phyloP scores from a whole-genome alignment of 2,888 invertebrate species.

The Trisateles emortualis region DNA sequence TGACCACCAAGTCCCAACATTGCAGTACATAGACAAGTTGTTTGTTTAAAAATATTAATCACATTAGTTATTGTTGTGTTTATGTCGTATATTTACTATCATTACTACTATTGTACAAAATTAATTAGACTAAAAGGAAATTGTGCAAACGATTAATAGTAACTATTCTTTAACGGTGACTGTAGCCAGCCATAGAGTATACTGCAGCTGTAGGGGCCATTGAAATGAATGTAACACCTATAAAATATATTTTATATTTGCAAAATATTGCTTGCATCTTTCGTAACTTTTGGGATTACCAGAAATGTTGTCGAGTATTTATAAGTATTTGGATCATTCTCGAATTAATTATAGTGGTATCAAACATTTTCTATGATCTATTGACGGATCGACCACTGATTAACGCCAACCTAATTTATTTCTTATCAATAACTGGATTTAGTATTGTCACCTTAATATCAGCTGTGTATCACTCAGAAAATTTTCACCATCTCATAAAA shows the following conservation, averaged over 20 bases:
- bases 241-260: constrained; percentile 35
- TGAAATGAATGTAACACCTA: constrained; percentile 27
- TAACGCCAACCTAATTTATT: constrained; percentile 9
- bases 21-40: too few species aligned
- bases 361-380: background rate
- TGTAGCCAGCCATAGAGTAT: too few species aligned
- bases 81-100: too few species aligned
- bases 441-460: constrained; percentile 15
- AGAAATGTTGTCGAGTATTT: constrained; percentile 22
- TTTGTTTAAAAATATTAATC: too few species aligned
- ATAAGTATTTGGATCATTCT: constrained; percentile 17
- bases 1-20: too few species aligned
- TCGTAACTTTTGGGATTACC: constrained; percentile 41
- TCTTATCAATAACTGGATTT: constrained; percentile 18
- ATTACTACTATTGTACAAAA: too few species aligned
- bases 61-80: too few species aligned
- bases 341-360: constrained; percentile 8
- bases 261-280: constrained; percentile 46
- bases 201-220: too few species aligned
- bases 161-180: too few species aligned
- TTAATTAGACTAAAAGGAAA: too few species aligned
- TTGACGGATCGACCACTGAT: background rate
- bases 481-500: constrained; percentile 21
- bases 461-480: constrained; percentile 17
- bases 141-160: too few species aligned